A percentile compares a stretch with the other conserved stretches of the same genome.
These are phyloP conservation scores for Pseudomugil tenellus DNA, from an alignment of 2,797 vertebrate genomes.

Conservation along the genomic window DNA sequence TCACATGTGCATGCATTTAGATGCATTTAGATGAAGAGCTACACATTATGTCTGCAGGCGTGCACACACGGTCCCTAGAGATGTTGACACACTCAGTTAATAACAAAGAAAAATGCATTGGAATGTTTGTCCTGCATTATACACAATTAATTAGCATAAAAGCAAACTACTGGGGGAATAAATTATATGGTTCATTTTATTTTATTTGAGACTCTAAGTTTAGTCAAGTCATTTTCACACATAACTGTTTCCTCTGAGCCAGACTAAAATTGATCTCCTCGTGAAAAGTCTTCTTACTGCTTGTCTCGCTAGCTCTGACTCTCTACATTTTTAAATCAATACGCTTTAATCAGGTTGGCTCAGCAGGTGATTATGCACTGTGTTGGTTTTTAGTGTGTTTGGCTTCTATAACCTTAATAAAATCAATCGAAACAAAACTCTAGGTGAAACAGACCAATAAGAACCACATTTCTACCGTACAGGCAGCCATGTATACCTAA, in stretches of 20 bases:
- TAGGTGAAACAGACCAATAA: not conserved
- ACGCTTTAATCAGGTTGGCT: not conserved
- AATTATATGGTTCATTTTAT: conserved; percentile 49
- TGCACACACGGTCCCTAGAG: conserved; percentile 26
- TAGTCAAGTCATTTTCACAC: conserved; percentile 29
- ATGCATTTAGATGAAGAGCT: conserved; percentile 33
- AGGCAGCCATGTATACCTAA: not conserved
- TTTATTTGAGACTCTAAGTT: conserved; percentile 17
- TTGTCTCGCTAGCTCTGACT: not conserved
- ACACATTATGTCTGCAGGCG: conserved; percentile 32
- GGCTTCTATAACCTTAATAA: not conserved
- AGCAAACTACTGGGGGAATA: conserved; percentile 46
- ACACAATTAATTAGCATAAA: conserved; percentile 61
- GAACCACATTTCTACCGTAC: not conserved
- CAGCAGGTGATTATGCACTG: not conserved
- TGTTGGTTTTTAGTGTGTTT: conserved; percentile 1
- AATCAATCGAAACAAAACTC: not conserved
- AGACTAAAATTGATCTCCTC: not conserved
- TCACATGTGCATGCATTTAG: conserved; percentile 16
- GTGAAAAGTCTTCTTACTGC: not conserved
- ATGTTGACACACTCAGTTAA: conserved; percentile 58
- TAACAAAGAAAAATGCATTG: conserved; percentile 59
- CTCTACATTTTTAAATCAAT: not conserved
- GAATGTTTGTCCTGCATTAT: conserved; percentile 58
- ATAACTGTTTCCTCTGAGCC: not conserved